These are phyloP conservation scores for Hypotaenidia okinawae DNA, from an alignment of 2,797 vertebrate species.

Conservation along the genomic window DNA sequence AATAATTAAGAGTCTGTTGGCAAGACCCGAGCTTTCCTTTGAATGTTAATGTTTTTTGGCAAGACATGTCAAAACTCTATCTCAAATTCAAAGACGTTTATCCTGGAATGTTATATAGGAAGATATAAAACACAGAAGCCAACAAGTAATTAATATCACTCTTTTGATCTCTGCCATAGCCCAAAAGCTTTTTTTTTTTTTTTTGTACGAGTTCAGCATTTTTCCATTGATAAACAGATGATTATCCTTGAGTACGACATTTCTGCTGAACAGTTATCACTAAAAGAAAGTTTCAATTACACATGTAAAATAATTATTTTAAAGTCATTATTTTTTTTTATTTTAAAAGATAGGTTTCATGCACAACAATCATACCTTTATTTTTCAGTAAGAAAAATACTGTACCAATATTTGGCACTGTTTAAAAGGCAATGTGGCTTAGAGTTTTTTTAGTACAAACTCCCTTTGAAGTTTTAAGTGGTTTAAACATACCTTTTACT, in stretches of 20 bases:
- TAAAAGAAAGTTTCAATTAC: neutral
- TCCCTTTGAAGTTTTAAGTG: neutral
- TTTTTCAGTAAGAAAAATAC: neutral
- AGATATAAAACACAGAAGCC: neutral
- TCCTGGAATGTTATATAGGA: neutral
- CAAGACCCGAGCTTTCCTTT: constrained; percentile 1
- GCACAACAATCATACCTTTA: neutral
- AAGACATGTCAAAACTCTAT: constrained; percentile 11
- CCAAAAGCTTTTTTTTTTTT: neutral
- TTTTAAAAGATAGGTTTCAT: neutral
- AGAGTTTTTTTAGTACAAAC: neutral
- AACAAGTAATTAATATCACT: neutral
- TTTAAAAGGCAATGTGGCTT: neutral
- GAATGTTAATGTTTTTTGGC: neutral
- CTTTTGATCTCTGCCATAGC: neutral
- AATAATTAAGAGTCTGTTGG: constrained; percentile 56
- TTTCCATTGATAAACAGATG: neutral
- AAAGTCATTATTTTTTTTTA: neutral
- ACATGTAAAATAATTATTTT: neutral
- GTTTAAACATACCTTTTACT: neutral
- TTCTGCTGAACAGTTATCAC: neutral
- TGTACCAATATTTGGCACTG: neutral
- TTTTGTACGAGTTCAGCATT: neutral
- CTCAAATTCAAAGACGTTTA: neutral
- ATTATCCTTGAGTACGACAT: neutral